Percentiles rank a stretch among this genome's conserved stretches.
These are phyloP conservation scores for Gibbula magus DNA, from an alignment of 2,888 invertebrate genomes.

Conservation along the genomic window DNA sequence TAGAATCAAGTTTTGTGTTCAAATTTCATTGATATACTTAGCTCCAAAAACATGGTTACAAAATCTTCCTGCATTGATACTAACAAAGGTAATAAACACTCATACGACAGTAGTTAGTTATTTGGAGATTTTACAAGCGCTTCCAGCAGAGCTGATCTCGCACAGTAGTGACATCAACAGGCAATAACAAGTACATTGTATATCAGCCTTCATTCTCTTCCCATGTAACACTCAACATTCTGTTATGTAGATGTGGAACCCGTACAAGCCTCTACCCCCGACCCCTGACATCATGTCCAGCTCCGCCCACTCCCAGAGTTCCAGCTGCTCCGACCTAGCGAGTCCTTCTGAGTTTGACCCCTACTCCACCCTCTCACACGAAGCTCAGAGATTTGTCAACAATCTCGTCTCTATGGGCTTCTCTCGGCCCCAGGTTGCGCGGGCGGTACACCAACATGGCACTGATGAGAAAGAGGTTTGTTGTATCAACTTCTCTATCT, in stretches of 20 bases:
- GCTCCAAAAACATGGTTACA: too few relatives aligned
- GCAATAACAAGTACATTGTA: too few relatives aligned
- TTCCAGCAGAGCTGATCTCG: too few relatives aligned
- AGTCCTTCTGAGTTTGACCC: constrained; percentile 53
- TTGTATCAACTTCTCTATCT: not conserved
- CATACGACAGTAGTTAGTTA: too few relatives aligned
- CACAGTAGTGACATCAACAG: too few relatives aligned
- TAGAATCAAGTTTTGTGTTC: too few relatives aligned
- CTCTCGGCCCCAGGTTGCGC: constrained; percentile 85
- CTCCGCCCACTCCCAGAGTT: not conserved
- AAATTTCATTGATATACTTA: too few relatives aligned
- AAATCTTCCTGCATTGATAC: too few relatives aligned
- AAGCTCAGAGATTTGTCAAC: constrained; percentile 82
- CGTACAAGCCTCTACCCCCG: constrained; percentile 60
- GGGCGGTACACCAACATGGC: constrained; percentile 86
- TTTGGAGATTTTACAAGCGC: too few relatives aligned
- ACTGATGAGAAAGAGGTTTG: constrained; percentile 89
- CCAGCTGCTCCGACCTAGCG: constrained; percentile 9
- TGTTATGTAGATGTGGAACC: constrained; percentile 63
- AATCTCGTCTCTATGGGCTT: constrained; percentile 92
- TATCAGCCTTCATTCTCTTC: too few relatives aligned
- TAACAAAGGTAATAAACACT: too few relatives aligned
- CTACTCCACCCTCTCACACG: constrained; percentile 76
- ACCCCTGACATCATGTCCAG: constrained; percentile 25
- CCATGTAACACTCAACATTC: too few relatives aligned